These are phyloP conservation scores for Micromussa lordhowensis DNA, from an alignment of 92 coral and sea anemone species.

Conservation along the genomic window DNA sequence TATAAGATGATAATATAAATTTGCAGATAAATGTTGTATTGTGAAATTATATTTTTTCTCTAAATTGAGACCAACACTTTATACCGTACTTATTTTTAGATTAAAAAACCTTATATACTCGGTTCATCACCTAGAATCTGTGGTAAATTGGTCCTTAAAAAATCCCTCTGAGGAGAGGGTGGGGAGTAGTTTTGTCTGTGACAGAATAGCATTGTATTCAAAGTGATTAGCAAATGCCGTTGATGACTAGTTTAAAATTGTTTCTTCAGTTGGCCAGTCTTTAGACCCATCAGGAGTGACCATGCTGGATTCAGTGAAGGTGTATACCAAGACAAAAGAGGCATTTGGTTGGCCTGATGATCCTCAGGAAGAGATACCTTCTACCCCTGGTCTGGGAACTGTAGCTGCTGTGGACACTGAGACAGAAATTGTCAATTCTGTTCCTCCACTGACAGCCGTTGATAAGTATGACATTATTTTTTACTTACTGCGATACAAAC, in stretches of 20 bases:
- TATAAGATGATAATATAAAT: no score
- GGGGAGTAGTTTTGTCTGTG: not conserved
- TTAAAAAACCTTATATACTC: no score
- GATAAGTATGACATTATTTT: constrained; percentile 78
- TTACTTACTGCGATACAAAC: not conserved
- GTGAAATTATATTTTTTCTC: no score
- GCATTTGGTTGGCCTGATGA: constrained; percentile 99
- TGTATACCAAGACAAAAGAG: constrained; percentile 92
- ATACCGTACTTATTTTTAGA: no score
- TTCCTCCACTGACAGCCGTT: constrained; percentile 80
- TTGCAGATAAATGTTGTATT: no score
- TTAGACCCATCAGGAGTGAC: constrained; percentile 93
- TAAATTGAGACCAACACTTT: no score
- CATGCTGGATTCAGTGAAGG: constrained; percentile 97
- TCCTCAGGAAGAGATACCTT: constrained; percentile 86
- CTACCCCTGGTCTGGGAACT: constrained; percentile 75
- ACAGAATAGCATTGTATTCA: not conserved
- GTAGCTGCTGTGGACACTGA: constrained; percentile 75
- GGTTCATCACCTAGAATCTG: no score
- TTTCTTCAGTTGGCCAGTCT: constrained; percentile 89
- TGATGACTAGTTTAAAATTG: not conserved
- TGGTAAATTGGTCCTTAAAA: no score
- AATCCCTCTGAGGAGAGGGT: no score
- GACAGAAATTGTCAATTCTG: constrained; percentile 74
- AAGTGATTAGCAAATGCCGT: not conserved